Evolutionary conservation across 2,888 invertebrate genomes (phyloP).

Genomic region (Drosophila macrothrix): DNA sequence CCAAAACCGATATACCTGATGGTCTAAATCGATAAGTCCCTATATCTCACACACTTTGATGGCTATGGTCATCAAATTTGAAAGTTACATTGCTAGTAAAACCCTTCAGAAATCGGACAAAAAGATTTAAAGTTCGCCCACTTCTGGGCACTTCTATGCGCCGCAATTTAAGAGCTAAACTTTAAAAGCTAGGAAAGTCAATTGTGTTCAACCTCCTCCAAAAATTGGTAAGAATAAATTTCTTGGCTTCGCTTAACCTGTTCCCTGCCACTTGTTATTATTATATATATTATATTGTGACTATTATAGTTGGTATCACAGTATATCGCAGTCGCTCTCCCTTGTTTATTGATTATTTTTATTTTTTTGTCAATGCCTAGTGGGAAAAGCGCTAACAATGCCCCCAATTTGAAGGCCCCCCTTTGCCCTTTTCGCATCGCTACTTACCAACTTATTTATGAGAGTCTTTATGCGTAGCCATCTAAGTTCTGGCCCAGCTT

Average conservation of each 20-base stretch:
- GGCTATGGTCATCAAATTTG: background rate
- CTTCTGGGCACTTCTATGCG: too few relatives aligned
- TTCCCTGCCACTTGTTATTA: background rate
- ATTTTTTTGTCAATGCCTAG: conserved; percentile 32
- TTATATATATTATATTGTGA: background rate
- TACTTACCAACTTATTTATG: conserved; percentile 51
- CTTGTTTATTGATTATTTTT: background rate
- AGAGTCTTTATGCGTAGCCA: conserved; percentile 50
- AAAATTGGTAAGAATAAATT: background rate
- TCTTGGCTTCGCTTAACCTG: too few relatives aligned
- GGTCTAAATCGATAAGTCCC: background rate
- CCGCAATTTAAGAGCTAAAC: too few relatives aligned
- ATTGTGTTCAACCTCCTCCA: too few relatives aligned
- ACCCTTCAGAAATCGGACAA: too few relatives aligned
- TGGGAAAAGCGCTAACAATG: conserved; percentile 22
- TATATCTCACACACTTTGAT: background rate
- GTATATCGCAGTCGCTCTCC: background rate
- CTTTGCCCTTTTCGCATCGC: background rate
- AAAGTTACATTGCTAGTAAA: background rate
- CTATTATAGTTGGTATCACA: background rate
- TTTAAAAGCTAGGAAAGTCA: background rate
- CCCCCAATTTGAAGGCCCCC: background rate
- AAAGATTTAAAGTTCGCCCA: background rate
- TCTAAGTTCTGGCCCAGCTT: conserved; percentile 14
- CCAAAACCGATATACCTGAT: background rate